phyloP scores from a whole-genome alignment of 2,888 invertebrate species.

The Machimus atricapillus region DNA sequence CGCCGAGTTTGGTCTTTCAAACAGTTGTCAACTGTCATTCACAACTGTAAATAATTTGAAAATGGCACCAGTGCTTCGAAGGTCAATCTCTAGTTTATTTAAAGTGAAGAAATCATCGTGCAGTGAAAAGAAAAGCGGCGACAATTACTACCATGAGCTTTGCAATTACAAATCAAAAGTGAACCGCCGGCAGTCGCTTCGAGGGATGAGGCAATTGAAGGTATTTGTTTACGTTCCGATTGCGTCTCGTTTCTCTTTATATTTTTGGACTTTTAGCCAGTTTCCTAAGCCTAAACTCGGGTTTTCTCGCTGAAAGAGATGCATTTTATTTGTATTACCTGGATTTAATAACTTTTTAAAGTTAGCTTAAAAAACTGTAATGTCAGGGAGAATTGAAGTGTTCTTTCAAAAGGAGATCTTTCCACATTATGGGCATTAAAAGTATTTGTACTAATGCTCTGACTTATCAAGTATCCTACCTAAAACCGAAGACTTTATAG shows the following conservation, averaged over 20 bases:
- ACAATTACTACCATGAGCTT: background rate
- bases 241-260: background rate
- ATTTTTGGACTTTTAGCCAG: no score
- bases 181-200: background rate
- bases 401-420: no score
- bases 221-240: background rate
- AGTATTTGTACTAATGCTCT: no score
- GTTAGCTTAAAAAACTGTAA: no score
- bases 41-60: constrained; percentile 4
- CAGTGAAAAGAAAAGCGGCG: background rate
- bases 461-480: no score
- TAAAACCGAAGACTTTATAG: no score
- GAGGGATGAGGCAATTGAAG: background rate
- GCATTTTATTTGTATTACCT: no score
- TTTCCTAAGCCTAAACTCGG: no score
- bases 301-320: no score
- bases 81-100: constrained; percentile 9
- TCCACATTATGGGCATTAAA: no score
- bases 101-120: background rate
- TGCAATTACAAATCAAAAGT: constrained; percentile 7
- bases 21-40: background rate
- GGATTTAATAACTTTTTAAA: no score
- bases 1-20: background rate
- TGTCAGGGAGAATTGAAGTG: no score
- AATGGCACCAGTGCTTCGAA: constrained; percentile 18